Conservation (phyloP, 2,797 vertebrate genomes). For the Cephalopachus bancanus region DNA sequence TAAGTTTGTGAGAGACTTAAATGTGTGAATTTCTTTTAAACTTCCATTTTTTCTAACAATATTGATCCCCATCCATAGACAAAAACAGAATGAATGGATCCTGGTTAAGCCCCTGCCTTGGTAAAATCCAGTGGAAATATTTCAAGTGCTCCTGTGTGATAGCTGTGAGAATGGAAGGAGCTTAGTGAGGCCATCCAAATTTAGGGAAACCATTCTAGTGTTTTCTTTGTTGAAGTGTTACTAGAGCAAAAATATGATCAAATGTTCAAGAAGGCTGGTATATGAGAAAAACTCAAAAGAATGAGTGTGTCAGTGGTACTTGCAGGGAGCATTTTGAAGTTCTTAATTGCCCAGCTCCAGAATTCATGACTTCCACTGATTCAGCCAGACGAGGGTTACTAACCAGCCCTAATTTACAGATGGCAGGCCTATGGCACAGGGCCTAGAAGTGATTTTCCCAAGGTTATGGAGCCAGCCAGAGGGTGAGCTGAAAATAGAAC, state of each 20-base stretch:
- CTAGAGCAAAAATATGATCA: slow-evolving; percentile 29
- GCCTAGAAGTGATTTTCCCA: slow-evolving; percentile 80
- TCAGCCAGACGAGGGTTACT: slow-evolving; percentile 60
- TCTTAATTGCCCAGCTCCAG: slow-evolving; percentile 38
- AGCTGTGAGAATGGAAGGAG: neutral
- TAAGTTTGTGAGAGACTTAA: slow-evolving; percentile 39
- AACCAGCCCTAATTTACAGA: slow-evolving; percentile 70
- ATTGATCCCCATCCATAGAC: neutral
- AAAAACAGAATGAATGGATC: neutral
- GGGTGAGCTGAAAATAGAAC: slow-evolving; percentile 81
- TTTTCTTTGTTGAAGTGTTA: neutral
- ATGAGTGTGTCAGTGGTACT: neutral
- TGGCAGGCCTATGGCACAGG: slow-evolving; percentile 70
- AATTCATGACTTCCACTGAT: slow-evolving; percentile 41
- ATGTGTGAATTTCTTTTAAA: neutral
- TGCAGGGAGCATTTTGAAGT: neutral
- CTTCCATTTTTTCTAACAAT: neutral
- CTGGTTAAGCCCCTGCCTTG: neutral
- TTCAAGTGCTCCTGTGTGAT: neutral
- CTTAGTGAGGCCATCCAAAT: neutral
- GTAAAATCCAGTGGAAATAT: neutral
- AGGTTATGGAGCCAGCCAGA: slow-evolving; percentile 81
- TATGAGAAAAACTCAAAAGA: slow-evolving; percentile 41
- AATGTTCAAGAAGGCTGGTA: neutral
- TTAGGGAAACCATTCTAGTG: neutral